Evolutionary conservation across 2,797 vertebrate genomes (phyloP), one percentile per base, ranked within the genome.

Genomic region (Botia almorhae): DNA sequence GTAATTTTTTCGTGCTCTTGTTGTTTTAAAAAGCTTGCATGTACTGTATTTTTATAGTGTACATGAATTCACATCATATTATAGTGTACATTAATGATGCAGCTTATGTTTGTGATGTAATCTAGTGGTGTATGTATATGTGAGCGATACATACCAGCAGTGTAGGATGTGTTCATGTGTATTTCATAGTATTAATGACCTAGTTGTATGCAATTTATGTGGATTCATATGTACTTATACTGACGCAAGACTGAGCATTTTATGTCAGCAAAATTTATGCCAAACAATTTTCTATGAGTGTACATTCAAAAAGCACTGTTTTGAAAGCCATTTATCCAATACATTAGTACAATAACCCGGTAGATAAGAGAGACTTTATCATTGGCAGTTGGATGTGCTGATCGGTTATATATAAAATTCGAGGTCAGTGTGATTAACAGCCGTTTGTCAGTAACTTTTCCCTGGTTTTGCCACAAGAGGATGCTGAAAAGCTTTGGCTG

Each of bases 401-500:
- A 58, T 10, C 8, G 58, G 16, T 36, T 5, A 46, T 19, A 16
- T 4, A 2, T 51, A 14, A 56, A 23, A 7, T 43, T 43, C 39
- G 61, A 65, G 16, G 8, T 65, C 61, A 0, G 17, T 19, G 55
- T 36, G 23, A 56, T 69, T 69, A 23, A 64, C 2, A 19, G 36
- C 21, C 19, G 55, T 1, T 56, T 21, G 8, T 21, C 29, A n/a
- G 19, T 90, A 90, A 74, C 69, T 81, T 81, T 79, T 93, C 71
- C 86, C 63, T 33, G 78, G 69, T 85, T 81, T 90, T 89, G 72
- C 93, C 93, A 93, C 92, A 92, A 93, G 93, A 91, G 94, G 93
- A 85, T 93, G 92, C 93, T 91, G 91, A 93, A 84, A 79, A 69
- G 58, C 86, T 82, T 78, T 69, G 39, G 39, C 77, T 79, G 88